A percentile compares a stretch with the other conserved stretches of the same genome.
Conservation (phyloP, 2,797 vertebrate species). For the Triplophysa yarkandensis region DNA sequence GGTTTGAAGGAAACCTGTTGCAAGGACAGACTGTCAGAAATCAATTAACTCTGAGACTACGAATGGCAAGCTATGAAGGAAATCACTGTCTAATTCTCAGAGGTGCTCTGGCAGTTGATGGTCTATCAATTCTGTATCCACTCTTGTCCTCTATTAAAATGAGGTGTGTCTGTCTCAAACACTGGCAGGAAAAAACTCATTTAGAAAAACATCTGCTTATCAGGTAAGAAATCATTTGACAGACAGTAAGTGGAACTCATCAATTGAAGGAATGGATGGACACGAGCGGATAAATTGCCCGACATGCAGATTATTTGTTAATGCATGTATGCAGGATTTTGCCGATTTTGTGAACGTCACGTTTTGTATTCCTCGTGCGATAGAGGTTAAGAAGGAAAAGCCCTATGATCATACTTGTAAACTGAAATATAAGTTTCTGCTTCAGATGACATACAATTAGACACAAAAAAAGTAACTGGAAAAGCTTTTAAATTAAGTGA, state of each 20-base stretch:
- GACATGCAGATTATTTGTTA: conserved; percentile 39
- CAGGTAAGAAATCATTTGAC: conserved; percentile 43
- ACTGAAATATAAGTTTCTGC: too few relatives aligned
- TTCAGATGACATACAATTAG: too few relatives aligned
- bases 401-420: too few relatives aligned
- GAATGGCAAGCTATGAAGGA: conserved; percentile 22
- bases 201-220: conserved; percentile 50
- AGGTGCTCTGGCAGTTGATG: conserved; percentile 41
- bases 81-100: conserved; percentile 46
- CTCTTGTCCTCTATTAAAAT: conserved; percentile 36
- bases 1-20: conserved; percentile 36
- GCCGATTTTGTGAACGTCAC: neutral
- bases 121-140: conserved; percentile 42
- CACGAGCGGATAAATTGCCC: conserved; percentile 22
- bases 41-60: conserved; percentile 42
- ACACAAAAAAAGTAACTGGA: too few relatives aligned
- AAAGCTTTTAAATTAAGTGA: too few relatives aligned
- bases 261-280: conserved; percentile 38
- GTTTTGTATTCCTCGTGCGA: neutral
- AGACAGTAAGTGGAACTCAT: conserved; percentile 46
- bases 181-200: conserved; percentile 31
- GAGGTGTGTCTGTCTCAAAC: conserved; percentile 28
- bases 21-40: conserved; percentile 33
- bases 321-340: conserved; percentile 3
- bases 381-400: too few relatives aligned